Percentiles rank a stretch among this genome's conserved stretches.
Conservation (phyloP, 2,888 invertebrate species). For the Hirtodrosophila histrioides region DNA sequence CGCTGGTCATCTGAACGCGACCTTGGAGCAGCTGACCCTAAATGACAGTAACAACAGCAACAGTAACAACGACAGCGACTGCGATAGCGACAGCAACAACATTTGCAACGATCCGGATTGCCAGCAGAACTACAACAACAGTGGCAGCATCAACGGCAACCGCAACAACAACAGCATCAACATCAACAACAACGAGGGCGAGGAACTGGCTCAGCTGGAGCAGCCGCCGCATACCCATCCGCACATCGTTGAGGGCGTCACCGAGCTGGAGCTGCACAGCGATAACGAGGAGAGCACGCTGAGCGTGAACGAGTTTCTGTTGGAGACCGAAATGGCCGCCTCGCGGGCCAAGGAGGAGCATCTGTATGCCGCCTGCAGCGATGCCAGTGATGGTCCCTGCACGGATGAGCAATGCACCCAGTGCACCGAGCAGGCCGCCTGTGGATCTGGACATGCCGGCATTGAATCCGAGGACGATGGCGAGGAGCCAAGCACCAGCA, state of each 20-base stretch:
- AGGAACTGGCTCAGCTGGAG: conserved; percentile 31
- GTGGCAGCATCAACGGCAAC: conserved; percentile 35
- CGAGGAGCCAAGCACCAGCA: conserved; percentile 64
- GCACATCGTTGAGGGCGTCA: conserved; percentile 53
- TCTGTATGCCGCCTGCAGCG: conserved; percentile 61
- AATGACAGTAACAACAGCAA: conserved; percentile 49
- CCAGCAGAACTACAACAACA: conserved; percentile 68
- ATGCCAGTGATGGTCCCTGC: conserved; percentile 54
- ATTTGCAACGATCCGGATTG: conserved; percentile 82
- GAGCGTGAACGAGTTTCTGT: conserved; percentile 70
- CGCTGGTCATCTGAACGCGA: conserved; percentile 67
- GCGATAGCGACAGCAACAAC: conserved; percentile 59
- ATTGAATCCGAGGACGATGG: conserved; percentile 42
- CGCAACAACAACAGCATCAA: conserved; percentile 55
- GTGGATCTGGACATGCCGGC: conserved; percentile 16
- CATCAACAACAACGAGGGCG: conserved; percentile 58
- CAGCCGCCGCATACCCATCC: neutral
- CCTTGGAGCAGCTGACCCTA: conserved; percentile 77
- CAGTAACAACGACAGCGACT: conserved; percentile 56
- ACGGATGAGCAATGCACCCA: conserved; percentile 74
- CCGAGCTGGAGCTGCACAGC: conserved; percentile 56
- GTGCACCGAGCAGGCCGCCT: conserved; percentile 60
- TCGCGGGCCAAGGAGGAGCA: conserved; percentile 37
- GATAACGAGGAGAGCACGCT: conserved; percentile 70
- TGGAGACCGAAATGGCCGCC: conserved; percentile 71